Evolutionary conservation across 2,888 invertebrate species (phyloP).

Genomic region (Gandaritis pyraliata): DNA sequence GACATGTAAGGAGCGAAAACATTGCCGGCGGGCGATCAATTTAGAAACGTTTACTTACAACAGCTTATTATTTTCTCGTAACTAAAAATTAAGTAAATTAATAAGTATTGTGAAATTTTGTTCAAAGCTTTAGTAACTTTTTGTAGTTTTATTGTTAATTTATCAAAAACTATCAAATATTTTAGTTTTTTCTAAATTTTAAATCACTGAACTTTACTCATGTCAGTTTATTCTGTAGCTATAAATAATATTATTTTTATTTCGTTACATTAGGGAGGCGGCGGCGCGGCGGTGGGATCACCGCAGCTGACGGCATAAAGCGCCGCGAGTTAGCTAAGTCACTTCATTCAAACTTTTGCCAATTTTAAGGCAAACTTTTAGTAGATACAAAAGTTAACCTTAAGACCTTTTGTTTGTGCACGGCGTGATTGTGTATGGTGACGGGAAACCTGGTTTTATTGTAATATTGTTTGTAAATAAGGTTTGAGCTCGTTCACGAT

Average conservation of each 20-base stretch:
- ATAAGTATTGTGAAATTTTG: too few species aligned
- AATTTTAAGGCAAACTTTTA: constrained; percentile 74
- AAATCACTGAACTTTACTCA: constrained; percentile 39
- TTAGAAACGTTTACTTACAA: constrained; percentile 1
- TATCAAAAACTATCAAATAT: too few species aligned
- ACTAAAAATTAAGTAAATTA: background rate
- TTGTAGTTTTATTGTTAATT: too few species aligned
- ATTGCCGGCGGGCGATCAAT: constrained; percentile 3
- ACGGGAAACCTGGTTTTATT: constrained; percentile 52
- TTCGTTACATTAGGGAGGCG: constrained; percentile 72
- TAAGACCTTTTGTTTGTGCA: constrained; percentile 66
- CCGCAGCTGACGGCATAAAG: constrained; percentile 76
- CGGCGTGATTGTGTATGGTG: constrained; percentile 65
- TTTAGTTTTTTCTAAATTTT: too few species aligned
- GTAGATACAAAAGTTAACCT: constrained; percentile 69
- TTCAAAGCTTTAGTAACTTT: too few species aligned
- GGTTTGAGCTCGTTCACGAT: constrained; percentile 19
- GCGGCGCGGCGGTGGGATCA: constrained; percentile 76
- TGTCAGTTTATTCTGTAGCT: constrained; percentile 53
- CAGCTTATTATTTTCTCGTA: background rate
- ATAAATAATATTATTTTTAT: constrained; percentile 74
- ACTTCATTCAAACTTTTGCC: constrained; percentile 80
- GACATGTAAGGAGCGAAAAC: constrained; percentile 17
- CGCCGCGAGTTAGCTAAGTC: constrained; percentile 74
- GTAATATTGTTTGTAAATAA: constrained; percentile 23